Evolutionary conservation across 2,888 invertebrate species (phyloP).

Genomic region (Tachystola acroxantha): DNA sequence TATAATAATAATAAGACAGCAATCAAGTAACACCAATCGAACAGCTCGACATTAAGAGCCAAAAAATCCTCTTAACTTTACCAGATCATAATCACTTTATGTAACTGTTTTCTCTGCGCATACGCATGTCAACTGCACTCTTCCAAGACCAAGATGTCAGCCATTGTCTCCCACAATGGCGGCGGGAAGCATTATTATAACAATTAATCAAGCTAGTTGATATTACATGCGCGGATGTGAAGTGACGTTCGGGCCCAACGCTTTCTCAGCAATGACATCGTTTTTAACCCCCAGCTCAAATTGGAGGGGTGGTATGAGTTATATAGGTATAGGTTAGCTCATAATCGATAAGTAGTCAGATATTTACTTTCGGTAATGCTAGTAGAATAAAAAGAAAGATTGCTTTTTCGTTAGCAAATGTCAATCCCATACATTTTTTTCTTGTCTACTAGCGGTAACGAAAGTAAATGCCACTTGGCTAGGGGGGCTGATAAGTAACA

Average conservation of each 20-base stretch:
- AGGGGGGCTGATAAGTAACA: no score
- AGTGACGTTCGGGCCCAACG: conserved; percentile 9
- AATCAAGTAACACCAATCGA: not conserved
- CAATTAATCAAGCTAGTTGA: conserved; percentile 41
- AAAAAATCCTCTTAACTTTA: conserved; percentile 14
- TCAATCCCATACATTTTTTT: no score
- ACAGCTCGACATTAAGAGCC: conserved; percentile 10
- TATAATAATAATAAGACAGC: no score
- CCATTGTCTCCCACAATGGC: conserved; percentile 30
- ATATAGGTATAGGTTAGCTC: no score
- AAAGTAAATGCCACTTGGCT: no score
- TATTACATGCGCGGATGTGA: conserved; percentile 57
- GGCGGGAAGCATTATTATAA: conserved; percentile 44
- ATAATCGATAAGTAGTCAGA: no score
- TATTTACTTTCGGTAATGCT: no score
- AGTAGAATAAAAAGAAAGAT: no score
- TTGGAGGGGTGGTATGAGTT: no score
- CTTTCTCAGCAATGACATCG: not conserved
- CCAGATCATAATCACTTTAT: conserved; percentile 36
- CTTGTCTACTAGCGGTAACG: no score
- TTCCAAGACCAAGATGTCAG: conserved; percentile 24
- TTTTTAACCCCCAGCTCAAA: no score
- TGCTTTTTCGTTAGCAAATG: no score
- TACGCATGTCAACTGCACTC: conserved; percentile 23
- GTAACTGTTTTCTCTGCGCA: conserved; percentile 48